Base-by-base conservation (phyloP, 2,797 vertebrate genomes). In the Oreochromis mossambicus region DNA sequence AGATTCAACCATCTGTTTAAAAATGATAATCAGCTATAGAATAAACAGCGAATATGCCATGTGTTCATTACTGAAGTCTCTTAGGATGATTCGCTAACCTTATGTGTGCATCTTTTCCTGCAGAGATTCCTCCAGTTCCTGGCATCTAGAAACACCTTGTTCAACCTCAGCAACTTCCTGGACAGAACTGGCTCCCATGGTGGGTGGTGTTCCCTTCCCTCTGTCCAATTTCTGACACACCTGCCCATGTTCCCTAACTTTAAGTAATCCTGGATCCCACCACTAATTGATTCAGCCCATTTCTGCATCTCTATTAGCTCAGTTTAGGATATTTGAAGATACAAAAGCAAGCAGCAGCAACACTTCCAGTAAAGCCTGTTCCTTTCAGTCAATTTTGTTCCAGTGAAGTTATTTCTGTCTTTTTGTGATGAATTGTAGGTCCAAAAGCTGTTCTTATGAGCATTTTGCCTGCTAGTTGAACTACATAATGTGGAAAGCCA, bases 151-250 rank as follows among this genome's bases (percentile, higher is more conserved):
- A 99, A 99, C 95, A 98, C 98, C 12, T 93, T 99, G 86, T 99
- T 99, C 96, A 99, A 99, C 95, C 98, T 99, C 94, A 99, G 98
- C 95, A 99, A 99, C 96, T 99, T 99, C 96, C 97, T 99, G 97
- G 99, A 99, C 94, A 99, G 99, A 96, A 99, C 98, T 80, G 99
- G 99, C 92, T 99, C 98, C 79, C 98, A 99, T 83, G 99, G 98
- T 99, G 94, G 95, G 98, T 94, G 36, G 5, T 14, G 6, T 34
- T 61, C 81, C 78, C 46, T 75, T 58, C 14, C 24, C 29, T 58
- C 17, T 75, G 26, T 50, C 19, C 43, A 19, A 1, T 84, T 13
- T 50, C 13, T 46, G 8, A 29, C 36, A 5, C 56, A 26, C 21
- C 17, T 32, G 43, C 46, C 10, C 70, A n/a, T 75, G 17, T 75